Conservation (phyloP, 1,140 invertebrate species). For the Sitobion miscanthi region DNA sequence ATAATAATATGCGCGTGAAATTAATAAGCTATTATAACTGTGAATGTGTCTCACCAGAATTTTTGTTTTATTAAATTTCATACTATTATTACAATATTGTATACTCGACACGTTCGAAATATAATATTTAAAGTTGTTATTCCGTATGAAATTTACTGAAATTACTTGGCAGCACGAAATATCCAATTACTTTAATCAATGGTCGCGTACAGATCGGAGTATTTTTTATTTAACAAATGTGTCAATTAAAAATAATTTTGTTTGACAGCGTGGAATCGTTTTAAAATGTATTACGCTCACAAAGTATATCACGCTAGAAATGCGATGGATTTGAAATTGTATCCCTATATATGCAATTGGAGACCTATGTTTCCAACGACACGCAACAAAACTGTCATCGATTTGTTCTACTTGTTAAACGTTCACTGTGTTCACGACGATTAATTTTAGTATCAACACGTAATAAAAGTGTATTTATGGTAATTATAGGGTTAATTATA, state of each 20-base stretch:
- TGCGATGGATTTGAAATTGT: not conserved
- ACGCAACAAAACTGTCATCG: not conserved
- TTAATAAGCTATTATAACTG: not conserved
- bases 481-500: not conserved
- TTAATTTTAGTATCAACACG: not conserved
- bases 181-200: not conserved
- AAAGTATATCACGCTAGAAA: not conserved
- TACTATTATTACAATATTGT: not conserved
- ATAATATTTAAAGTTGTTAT: not conserved
- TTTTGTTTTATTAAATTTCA: not conserved
- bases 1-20: not conserved
- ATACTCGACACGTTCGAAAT: not conserved
- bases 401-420: not conserved
- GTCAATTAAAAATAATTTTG: not conserved
- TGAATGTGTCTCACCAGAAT: not conserved
- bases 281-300: not conserved
- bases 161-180: not conserved
- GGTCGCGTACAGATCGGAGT: not conserved
- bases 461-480: not conserved
- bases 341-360: not conserved
- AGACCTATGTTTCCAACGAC: not conserved
- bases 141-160: not conserved
- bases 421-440: too few relatives aligned
- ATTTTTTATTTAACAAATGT: not conserved
- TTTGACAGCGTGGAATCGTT: constrained; percentile 11